Base-by-base conservation (phyloP, 2,797 vertebrate genomes). In the Atherinosoma microstoma region DNA sequence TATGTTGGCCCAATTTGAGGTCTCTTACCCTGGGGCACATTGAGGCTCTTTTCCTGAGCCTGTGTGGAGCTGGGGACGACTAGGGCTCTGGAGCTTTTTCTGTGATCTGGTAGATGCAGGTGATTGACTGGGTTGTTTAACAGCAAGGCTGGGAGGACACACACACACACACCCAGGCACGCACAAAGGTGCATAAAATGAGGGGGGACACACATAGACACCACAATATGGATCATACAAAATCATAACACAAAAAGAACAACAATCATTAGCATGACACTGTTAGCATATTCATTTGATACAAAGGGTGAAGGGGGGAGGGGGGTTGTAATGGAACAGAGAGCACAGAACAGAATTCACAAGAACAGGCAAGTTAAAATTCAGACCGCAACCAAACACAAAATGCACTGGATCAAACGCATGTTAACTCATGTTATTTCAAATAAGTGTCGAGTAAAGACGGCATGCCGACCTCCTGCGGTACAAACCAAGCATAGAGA, bases 121-220 rank as follows among this genome's bases (percentile, higher is more conserved):
- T 96, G 96, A 96, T 97, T 97, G 94, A 95, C 96, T 38, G 97
- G 97, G 92, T 96, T 98, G 96, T 96, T 97, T 95, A 97, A 93
- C 93, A 96, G 97, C 93, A 97, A 90, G 94, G 96, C 96, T 96
- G 94, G 77, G 90, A 89, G 87, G 75, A 75, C 62, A 87, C 80
- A 85, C 64, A 84, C 72, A 86, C 51, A 80, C 76, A 84, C 65
- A 81, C 62, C 73, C 75, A 27, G 24, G 76, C 22, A 86, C 63
- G 74, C 40, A 83, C 76, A 91, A 51, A 73, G 78, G 74, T 36
- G 6, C 36, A 84, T 34, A 66, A 63, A 68, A 75, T 56, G 51
- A 76, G 66, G 62, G 35, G 73, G 79, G 40, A 68, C 68, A 83
- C 75, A 66, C 73, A 65, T 60, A 70, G 64, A 79, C 76, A 73